Evolutionary conservation across 2,888 invertebrate genomes (phyloP).

Genomic region (Mylabris sibirica): DNA sequence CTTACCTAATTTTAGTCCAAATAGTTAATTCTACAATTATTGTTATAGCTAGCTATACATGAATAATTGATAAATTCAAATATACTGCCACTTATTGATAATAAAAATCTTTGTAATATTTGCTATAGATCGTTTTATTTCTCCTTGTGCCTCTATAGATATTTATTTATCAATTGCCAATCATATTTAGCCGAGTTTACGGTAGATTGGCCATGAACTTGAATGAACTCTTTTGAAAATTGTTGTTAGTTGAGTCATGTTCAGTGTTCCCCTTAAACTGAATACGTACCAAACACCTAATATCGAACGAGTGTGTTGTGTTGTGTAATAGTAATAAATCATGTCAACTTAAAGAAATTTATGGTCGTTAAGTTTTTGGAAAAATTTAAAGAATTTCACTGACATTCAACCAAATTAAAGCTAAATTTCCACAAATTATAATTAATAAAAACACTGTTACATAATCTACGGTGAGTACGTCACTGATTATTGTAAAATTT

Average conservation of each 20-base stretch:
- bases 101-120: slow-evolving; percentile 51
- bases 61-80: slow-evolving; percentile 3
- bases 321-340: not conserved
- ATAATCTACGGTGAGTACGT: too few relatives aligned
- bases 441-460: not conserved
- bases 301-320: not conserved
- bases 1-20: not conserved
- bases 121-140: slow-evolving; percentile 37
- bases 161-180: not conserved
- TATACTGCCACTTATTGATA: slow-evolving; percentile 54
- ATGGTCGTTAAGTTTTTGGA: not conserved
- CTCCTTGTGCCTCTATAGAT: too few relatives aligned
- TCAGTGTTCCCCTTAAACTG: not conserved
- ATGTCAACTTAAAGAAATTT: not conserved
- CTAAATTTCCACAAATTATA: too few relatives aligned
- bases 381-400: too few relatives aligned
- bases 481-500: too few relatives aligned
- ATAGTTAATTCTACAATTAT: not conserved
- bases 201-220: slow-evolving; percentile 9
- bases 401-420: too few relatives aligned
- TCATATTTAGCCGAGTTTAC: not conserved
- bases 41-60: not conserved
- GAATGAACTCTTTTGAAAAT: not conserved
- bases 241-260: not conserved
- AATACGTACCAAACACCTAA: too few relatives aligned